A percentile compares a stretch with the other conserved stretches of the same genome.
Evolutionary conservation across 2,888 invertebrate species (phyloP).

Genomic region (Cheilosia pagana): DNA sequence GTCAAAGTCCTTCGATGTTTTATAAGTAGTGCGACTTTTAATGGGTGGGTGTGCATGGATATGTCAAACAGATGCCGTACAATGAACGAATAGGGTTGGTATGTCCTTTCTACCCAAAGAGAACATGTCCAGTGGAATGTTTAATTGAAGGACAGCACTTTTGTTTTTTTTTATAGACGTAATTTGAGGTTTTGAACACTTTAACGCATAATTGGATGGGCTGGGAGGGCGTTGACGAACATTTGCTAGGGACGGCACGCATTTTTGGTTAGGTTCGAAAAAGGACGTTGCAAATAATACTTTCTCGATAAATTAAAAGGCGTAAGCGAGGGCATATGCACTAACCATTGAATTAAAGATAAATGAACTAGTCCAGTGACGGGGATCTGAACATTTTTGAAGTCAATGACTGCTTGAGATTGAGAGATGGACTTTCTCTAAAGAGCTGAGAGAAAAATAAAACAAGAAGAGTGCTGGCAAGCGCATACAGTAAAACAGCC

Average conservation of each 20-base stretch:
- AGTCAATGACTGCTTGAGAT: too few species aligned
- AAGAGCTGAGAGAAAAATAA: too few species aligned
- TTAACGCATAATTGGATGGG: slow-evolving; percentile 55
- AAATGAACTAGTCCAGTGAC: too few species aligned
- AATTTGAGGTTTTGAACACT: slow-evolving; percentile 60
- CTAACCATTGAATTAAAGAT: too few species aligned
- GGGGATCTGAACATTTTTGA: too few species aligned
- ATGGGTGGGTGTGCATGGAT: slow-evolving; percentile 66
- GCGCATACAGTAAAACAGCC: too few species aligned
- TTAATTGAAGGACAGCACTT: slow-evolving; percentile 28
- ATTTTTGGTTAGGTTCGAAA: neutral
- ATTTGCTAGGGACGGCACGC: slow-evolving; percentile 4
- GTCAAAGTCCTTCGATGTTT: neutral
- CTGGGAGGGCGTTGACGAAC: slow-evolving; percentile 11
- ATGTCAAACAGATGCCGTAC: slow-evolving; percentile 61
- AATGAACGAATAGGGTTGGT: neutral
- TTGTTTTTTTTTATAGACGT: neutral
- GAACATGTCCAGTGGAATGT: slow-evolving; percentile 52
- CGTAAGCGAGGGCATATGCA: too few species aligned
- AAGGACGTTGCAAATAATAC: too few species aligned
- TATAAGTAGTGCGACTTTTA: slow-evolving; percentile 21
- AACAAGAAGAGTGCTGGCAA: too few species aligned
- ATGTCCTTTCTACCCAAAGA: neutral
- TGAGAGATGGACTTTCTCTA: too few species aligned
- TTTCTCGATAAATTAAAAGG: too few species aligned